Evolutionary conservation across 2,797 vertebrate species (phyloP).

Genomic region (Amniataba percoides): DNA sequence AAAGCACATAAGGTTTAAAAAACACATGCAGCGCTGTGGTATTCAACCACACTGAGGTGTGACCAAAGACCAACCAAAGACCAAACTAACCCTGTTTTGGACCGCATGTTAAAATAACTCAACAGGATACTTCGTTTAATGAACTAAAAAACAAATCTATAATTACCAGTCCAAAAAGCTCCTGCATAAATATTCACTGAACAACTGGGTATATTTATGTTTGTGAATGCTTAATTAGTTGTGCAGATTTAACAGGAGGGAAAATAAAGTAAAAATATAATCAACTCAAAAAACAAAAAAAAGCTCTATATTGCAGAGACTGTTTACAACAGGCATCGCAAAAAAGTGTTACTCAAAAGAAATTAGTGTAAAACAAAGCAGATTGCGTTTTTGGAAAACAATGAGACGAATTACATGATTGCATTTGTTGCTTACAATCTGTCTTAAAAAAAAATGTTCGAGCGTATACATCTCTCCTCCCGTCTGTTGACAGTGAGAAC

Average conservation of each 20-base stretch:
- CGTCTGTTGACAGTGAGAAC: too few species aligned
- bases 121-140: not conserved
- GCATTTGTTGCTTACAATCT: not conserved
- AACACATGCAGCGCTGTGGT: not conserved
- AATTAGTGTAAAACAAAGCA: too few species aligned
- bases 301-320: not conserved
- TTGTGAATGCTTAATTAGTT: slow-evolving; percentile 7
- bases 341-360: not conserved
- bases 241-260: slow-evolving; percentile 9
- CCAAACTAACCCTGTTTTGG: not conserved
- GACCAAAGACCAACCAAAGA: too few species aligned
- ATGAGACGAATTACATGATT: not conserved
- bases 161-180: slow-evolving; percentile 12
- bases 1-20: too few species aligned
- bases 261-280: slow-evolving; percentile 3
- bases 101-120: not conserved
- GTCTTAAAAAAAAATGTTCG: too few species aligned
- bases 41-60: not conserved
- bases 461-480: too few species aligned
- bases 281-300: too few species aligned
- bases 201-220: not conserved
- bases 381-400: too few species aligned
- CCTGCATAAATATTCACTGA: slow-evolving; percentile 5
- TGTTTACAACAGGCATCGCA: not conserved
- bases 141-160: not conserved